These are phyloP conservation scores for Macropodus opercularis DNA, from an alignment of 2,797 vertebrate species.

Conservation along the genomic window DNA sequence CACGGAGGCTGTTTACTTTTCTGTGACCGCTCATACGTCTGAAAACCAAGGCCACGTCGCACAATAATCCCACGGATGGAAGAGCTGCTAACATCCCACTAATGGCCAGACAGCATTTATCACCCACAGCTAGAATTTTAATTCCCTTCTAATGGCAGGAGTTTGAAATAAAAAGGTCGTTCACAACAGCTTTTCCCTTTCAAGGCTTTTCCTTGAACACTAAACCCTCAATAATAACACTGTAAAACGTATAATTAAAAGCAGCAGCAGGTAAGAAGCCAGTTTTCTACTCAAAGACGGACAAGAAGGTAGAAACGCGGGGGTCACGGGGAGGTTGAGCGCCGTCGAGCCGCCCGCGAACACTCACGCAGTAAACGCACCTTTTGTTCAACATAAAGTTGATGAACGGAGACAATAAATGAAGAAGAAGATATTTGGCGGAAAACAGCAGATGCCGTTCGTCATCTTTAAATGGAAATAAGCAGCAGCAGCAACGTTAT, in stretches of 20 bases:
- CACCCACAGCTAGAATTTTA: slow-evolving; percentile 61
- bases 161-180: slow-evolving; percentile 55
- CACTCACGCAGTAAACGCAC: too few species aligned
- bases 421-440: not conserved
- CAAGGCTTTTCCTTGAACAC: slow-evolving; percentile 54
- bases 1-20: slow-evolving; percentile 26
- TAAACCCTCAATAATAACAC: slow-evolving; percentile 42
- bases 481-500: not conserved
- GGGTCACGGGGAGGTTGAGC: too few species aligned
- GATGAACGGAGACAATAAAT: not conserved
- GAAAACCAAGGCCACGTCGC: slow-evolving; percentile 58
- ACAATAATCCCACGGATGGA: slow-evolving; percentile 36
- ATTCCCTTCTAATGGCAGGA: slow-evolving; percentile 62
- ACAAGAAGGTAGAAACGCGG: not conserved
- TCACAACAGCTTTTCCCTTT: slow-evolving; percentile 47
- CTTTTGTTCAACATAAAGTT: too few species aligned
- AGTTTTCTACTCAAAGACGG: slow-evolving; percentile 28
- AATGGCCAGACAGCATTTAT: slow-evolving; percentile 69
- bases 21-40: slow-evolving; percentile 25
- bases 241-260: slow-evolving; percentile 64
- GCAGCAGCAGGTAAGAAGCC: slow-evolving; percentile 33
- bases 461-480: not conserved
- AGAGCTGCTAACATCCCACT: slow-evolving; percentile 44
- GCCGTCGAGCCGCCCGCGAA: too few species aligned
- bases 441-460: too few species aligned